These are phyloP conservation scores for Thaleichthys pacificus DNA, from an alignment of 2,797 vertebrate genomes.

Conservation along the genomic window DNA sequence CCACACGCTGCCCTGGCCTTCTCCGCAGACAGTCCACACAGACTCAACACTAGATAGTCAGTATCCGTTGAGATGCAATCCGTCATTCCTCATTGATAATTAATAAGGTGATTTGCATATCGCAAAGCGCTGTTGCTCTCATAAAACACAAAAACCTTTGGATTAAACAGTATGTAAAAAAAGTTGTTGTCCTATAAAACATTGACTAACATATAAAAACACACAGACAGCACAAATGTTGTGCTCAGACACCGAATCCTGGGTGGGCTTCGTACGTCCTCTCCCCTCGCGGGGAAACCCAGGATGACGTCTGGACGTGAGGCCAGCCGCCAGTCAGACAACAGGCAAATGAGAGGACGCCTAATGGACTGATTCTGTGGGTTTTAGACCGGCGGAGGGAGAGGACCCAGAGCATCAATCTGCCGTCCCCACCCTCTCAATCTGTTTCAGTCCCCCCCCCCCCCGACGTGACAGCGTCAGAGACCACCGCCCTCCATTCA, in stretches of 20 bases:
- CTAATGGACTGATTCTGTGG: conserved; percentile 71
- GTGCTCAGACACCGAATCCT: too few species aligned
- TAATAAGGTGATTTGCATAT: too few species aligned
- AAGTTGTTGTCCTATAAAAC: background rate
- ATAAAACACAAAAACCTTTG: too few species aligned
- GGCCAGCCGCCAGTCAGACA: conserved; percentile 49
- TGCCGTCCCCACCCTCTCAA: conserved; percentile 73
- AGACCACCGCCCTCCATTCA: conserved; percentile 73
- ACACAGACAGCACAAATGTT: too few species aligned
- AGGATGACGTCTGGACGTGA: conserved; percentile 33
- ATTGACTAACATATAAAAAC: background rate
- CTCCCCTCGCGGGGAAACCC: conserved; percentile 20
- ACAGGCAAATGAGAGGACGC: conserved; percentile 64
- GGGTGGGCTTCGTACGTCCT: background rate
- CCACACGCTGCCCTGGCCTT: conserved; percentile 8
- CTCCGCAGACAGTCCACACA: background rate
- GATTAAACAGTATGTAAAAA: background rate
- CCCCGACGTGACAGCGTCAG: conserved; percentile 78
- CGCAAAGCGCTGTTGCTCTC: too few species aligned
- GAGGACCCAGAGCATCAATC: conserved; percentile 69
- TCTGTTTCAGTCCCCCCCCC: conserved; percentile 75
- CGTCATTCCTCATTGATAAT: too few species aligned
- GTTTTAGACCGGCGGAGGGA: conserved; percentile 64
- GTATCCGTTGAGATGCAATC: too few species aligned
- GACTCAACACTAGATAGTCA: too few species aligned